These are phyloP conservation scores for Nebria brevicollis DNA, from an alignment of 2,888 invertebrate species.

Conservation along the genomic window DNA sequence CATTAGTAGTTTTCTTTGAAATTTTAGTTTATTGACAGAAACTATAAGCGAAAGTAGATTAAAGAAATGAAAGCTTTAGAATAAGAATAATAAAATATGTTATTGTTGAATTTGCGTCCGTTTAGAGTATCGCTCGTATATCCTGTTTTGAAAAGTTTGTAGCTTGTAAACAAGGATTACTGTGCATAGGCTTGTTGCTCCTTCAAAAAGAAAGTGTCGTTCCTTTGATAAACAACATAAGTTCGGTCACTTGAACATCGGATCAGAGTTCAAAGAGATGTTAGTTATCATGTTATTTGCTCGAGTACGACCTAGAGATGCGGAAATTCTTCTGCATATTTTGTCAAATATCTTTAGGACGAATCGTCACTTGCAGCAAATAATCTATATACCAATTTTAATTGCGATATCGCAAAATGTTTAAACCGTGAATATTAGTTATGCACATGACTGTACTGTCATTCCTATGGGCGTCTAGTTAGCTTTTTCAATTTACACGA, in stretches of 20 bases:
- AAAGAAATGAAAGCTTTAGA: not conserved
- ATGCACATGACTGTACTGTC: not conserved
- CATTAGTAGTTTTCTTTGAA: too few species aligned
- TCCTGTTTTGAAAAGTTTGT: not conserved
- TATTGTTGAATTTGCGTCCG: not conserved
- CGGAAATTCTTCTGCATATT: not conserved
- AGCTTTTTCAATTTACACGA: constrained; percentile 26
- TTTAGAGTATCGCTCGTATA: not conserved
- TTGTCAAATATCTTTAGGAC: not conserved
- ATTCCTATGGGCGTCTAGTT: not conserved
- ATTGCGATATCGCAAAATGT: too few species aligned
- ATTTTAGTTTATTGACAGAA: too few species aligned
- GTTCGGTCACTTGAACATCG: constrained; percentile 28
- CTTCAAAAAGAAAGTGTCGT: constrained; percentile 13
- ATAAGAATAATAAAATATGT: not conserved
- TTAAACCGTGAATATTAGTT: too few species aligned
- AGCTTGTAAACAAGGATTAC: not conserved
- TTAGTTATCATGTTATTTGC: constrained; percentile 26
- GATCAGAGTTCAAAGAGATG: constrained; percentile 24
- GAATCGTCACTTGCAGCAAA: not conserved
- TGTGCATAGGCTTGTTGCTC: not conserved
- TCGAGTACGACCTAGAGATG: constrained; percentile 5
- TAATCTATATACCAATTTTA: too few species aligned
- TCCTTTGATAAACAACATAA: constrained; percentile 24
- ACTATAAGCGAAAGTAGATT: too few species aligned